Conservation (phyloP, 2,113 vertebrate species). For the Leuciscus idus region DNA sequence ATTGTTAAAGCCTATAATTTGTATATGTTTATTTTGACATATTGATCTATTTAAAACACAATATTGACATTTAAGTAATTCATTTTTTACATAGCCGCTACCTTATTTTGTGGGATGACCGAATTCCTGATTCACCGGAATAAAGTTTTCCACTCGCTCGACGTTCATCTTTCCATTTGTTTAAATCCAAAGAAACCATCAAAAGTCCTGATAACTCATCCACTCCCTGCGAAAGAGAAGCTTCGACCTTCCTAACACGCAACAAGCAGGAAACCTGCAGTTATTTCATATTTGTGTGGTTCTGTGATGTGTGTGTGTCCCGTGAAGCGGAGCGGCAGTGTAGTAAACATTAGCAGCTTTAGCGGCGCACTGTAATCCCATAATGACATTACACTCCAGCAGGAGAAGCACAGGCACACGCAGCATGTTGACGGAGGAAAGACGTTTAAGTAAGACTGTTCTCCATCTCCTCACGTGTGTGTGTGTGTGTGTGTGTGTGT, state of each 20-base stretch:
- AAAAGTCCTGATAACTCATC: not conserved
- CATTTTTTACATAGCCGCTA: not conserved
- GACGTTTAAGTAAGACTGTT: conserved; percentile 67
- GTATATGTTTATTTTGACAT: not conserved
- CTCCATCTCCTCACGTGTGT: conserved; percentile 33
- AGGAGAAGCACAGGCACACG: conserved; percentile 73
- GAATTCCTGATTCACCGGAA: not conserved
- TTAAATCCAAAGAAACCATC: not conserved
- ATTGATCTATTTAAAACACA: not conserved
- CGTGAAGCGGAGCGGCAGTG: not conserved
- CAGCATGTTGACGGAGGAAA: conserved; percentile 72
- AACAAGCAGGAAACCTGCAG: not conserved
- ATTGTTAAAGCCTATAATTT: not conserved
- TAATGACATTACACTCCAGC: conserved; percentile 76
- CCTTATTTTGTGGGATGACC: not conserved
- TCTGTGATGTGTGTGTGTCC: not conserved
- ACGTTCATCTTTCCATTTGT: not conserved
- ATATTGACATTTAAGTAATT: not conserved
- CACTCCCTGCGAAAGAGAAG: not conserved
- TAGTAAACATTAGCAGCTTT: conserved; percentile 66
- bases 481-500: not conserved
- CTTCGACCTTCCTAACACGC: not conserved
- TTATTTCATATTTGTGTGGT: not conserved
- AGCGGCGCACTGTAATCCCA: conserved; percentile 71
- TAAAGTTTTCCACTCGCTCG: conserved; percentile 8